phyloP scores from a whole-genome alignment of 1,140 invertebrate species.

The Heliconius eleuchia region DNA sequence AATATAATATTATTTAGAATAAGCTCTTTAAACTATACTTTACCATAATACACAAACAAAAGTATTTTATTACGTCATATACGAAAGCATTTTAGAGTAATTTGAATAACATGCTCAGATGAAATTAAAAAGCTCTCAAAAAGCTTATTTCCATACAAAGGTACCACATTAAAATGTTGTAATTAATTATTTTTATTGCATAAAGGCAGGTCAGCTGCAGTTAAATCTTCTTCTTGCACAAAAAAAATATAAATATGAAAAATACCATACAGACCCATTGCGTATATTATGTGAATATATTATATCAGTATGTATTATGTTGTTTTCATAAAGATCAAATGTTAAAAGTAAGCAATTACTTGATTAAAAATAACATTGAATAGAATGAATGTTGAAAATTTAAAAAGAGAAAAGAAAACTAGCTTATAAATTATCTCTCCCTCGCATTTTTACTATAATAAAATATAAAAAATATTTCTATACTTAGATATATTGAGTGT shows the following conservation, averaged over 20 bases:
- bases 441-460: not conserved
- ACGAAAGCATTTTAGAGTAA: not conserved
- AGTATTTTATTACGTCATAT: not conserved
- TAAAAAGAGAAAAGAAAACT: not conserved
- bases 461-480: too few relatives aligned
- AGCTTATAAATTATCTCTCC: not conserved
- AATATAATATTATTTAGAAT: too few relatives aligned
- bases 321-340: not conserved
- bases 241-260: not conserved
- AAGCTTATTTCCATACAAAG: not conserved
- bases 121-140: conserved; percentile 2
- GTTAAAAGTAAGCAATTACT: conserved; percentile 2
- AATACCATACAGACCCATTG: not conserved
- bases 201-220: not conserved
- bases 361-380: conserved; percentile 9
- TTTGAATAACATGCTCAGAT: conserved; percentile 8
- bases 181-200: conserved; percentile 7
- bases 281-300: not conserved
- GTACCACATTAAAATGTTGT: conserved; percentile 9
- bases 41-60: not conserved
- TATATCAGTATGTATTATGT: not conserved
- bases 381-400: not conserved
- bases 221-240: conserved; percentile 1
- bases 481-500: too few relatives aligned
- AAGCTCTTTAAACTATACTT: not conserved